These are phyloP conservation scores for Fringilla coelebs DNA, from an alignment of 2,797 vertebrate species.

Conservation along the genomic window DNA sequence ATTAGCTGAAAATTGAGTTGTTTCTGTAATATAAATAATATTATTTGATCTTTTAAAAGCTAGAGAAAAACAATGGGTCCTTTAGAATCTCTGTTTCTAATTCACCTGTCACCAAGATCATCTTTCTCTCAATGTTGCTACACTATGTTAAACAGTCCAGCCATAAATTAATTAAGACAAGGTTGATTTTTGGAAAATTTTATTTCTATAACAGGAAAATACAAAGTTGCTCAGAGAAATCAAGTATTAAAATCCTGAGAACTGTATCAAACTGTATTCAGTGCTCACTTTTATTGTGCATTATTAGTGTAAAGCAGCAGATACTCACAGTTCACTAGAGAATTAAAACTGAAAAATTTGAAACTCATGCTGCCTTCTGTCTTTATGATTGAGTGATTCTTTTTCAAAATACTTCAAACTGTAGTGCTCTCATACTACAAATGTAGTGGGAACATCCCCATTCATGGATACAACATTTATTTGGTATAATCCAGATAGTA, in stretches of 20 bases:
- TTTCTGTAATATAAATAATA: background rate
- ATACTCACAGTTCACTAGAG: background rate
- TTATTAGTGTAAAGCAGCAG: constrained; percentile 1
- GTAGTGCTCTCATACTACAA: background rate
- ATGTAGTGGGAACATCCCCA: background rate
- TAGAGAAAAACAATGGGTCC: background rate
- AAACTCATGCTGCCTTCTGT: background rate
- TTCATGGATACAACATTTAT: background rate
- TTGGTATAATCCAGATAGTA: background rate
- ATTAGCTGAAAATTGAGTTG: background rate
- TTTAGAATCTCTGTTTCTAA: background rate
- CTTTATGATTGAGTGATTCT: background rate
- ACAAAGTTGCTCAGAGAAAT: constrained; percentile 33
- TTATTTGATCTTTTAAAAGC: background rate
- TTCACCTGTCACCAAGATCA: background rate
- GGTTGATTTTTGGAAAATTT: constrained; percentile 29
- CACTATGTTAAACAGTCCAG: background rate
- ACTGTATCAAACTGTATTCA: background rate
- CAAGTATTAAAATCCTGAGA: constrained; percentile 60
- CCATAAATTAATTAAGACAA: background rate
- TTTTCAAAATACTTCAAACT: background rate
- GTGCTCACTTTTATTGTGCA: background rate
- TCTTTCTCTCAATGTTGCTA: background rate
- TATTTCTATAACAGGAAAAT: constrained; percentile 65
- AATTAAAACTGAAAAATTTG: background rate